These are phyloP conservation scores for Poecilia picta DNA, from an alignment of 2,797 vertebrate genomes.

Conservation along the genomic window DNA sequence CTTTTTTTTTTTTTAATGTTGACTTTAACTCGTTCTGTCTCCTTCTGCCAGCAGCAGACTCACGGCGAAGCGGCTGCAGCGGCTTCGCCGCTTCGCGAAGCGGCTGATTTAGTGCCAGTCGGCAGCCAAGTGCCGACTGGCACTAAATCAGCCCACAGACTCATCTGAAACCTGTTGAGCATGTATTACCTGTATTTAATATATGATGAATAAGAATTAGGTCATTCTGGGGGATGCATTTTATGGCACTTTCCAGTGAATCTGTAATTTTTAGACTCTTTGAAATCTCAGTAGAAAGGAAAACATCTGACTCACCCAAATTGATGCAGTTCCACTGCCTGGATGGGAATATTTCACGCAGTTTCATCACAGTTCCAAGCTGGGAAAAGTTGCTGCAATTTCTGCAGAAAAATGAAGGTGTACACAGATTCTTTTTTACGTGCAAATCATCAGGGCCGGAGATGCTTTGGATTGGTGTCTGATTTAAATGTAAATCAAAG, in stretches of 20 bases:
- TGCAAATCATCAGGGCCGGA: constrained; percentile 21
- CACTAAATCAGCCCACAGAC: constrained; percentile 35
- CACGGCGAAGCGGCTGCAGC: constrained; percentile 47
- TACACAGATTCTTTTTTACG: constrained; percentile 16
- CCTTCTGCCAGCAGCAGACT: constrained; percentile 16
- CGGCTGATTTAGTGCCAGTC: too few species aligned
- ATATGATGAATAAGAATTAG: constrained; percentile 7
- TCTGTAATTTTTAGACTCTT: constrained; percentile 12
- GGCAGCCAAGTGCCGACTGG: constrained; percentile 68
- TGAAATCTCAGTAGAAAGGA: constrained; percentile 33
- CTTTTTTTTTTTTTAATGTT: background rate
- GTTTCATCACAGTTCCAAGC: constrained; percentile 62
- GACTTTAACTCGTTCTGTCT: constrained; percentile 9
- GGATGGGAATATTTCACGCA: constrained; percentile 36
- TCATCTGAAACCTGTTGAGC: constrained; percentile 59
- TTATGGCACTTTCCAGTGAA: constrained; percentile 15
- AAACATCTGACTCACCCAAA: constrained; percentile 27
- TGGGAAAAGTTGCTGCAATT: constrained; percentile 27
- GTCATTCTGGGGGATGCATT: background rate
- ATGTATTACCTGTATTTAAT: constrained; percentile 9
- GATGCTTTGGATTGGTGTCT: constrained; percentile 17
- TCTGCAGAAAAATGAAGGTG: background rate
- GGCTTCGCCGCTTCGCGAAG: too few species aligned
- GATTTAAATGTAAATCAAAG: constrained; percentile 53
- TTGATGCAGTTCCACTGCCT: constrained; percentile 20